phyloP scores from a whole-genome alignment of 2,113 vertebrate species.

The Pygoscelis adeliae region DNA sequence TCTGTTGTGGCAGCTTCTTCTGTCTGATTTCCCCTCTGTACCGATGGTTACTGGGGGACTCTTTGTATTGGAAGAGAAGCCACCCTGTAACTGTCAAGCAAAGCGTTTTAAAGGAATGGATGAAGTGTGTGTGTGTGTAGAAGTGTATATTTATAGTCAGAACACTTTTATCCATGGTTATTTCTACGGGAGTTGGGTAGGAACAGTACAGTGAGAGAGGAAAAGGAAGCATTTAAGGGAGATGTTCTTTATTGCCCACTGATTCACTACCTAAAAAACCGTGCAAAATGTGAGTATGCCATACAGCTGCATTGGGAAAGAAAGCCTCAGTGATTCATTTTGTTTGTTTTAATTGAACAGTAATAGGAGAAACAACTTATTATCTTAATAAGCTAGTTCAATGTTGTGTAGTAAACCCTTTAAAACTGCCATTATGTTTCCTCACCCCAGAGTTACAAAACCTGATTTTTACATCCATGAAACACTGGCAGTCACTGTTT shows the following conservation, averaged over 20 bases:
- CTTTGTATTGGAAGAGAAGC: neutral
- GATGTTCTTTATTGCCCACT: neutral
- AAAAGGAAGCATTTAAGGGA: neutral
- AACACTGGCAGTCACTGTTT: rapidly evolving
- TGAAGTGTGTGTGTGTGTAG: neutral
- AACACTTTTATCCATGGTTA: neutral
- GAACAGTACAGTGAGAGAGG: neutral
- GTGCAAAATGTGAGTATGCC: neutral
- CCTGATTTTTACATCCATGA: neutral
- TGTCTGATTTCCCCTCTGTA: neutral
- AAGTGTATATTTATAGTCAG: neutral
- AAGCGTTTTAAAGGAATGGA: neutral
- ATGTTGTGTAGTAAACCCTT: neutral
- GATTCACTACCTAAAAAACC: neutral
- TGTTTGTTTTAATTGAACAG: neutral
- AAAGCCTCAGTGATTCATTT: neutral
- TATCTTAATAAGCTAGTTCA: neutral
- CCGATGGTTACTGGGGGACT: neutral
- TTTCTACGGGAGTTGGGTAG: neutral
- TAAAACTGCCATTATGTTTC: neutral
- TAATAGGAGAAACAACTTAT: neutral
- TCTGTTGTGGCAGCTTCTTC: neutral
- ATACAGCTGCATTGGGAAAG: neutral
- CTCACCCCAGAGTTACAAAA: neutral
- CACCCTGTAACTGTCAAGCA: neutral